Conservation (phyloP, 2,113 vertebrate species). For the Morone chrysops region DNA sequence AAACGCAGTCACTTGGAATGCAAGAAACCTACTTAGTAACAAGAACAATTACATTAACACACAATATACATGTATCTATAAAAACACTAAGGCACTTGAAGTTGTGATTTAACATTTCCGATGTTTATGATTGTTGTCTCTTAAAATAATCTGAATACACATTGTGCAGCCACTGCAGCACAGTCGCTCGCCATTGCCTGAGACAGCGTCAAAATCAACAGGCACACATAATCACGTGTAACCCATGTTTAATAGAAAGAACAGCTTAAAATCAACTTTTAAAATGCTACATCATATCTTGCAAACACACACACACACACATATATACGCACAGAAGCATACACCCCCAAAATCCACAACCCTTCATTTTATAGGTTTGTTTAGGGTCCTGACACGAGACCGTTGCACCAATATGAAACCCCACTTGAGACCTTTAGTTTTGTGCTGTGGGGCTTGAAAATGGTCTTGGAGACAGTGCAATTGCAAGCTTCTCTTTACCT, state of each 20-base stretch:
- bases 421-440: constrained; percentile 45
- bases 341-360: constrained; percentile 33
- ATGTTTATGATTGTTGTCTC: constrained; percentile 65
- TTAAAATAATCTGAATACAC: constrained; percentile 39
- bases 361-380: constrained; percentile 54
- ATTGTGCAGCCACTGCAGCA: constrained; percentile 41
- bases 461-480: constrained; percentile 73
- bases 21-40: constrained; percentile 60
- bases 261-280: constrained; percentile 69
- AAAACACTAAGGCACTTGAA: constrained; percentile 83
- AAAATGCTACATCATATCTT: constrained; percentile 74
- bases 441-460: constrained; percentile 61
- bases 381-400: constrained; percentile 74
- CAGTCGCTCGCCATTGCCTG: constrained; percentile 57
- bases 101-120: constrained; percentile 56
- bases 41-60: constrained; percentile 70
- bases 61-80: constrained; percentile 62
- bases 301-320: constrained; percentile 34
- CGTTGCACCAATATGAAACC: constrained; percentile 59
- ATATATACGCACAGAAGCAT: constrained; percentile 31
- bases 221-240: neutral
- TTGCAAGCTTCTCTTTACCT: constrained; percentile 47
- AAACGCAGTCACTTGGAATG: constrained; percentile 58
- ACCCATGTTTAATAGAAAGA: constrained; percentile 42
- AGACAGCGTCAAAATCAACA: constrained; percentile 59